Evolutionary conservation across 2,113 vertebrate genomes (phyloP), one percentile per base, ranked within the genome.

Genomic region (Cyrtonyx montezumae): DNA sequence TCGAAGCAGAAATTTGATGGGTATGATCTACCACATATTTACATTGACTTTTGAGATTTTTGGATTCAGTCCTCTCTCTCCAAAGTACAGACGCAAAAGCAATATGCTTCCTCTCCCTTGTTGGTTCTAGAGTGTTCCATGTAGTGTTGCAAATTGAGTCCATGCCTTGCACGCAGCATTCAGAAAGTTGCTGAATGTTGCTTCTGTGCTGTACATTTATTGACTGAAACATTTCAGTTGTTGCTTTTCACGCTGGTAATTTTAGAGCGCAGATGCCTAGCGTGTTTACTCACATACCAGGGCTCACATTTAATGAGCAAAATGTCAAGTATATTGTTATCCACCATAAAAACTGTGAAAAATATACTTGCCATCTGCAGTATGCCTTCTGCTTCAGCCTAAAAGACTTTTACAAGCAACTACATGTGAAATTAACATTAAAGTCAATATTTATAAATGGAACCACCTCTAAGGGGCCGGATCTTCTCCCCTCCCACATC

Each of bases 261-360:
- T 97, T 98, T 96, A 97, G 97, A 96, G 94, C 95, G 1, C 97
- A 97, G 97, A 97, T 96, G 96, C 97, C 89, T 95, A 58, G 95
- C 86, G 61, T 96, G 96, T 96, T 96, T 97, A 97, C 97, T 97
- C 94, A 95, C 95, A 97, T 96, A 96, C 96, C 95, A 96, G 93
- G 96, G 94, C 97, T 97, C 97, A 96, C 93, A 96, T 97, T 97
- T 97, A 98, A 98, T 97, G 96, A 97, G 97, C 94, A 97, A 96
- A 97, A 97, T 97, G 97, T 98, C 97, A 97, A 97, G 96, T 96
- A 97, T 97, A 97, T 97, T 97, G 97, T 97, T 97, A 96, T 96
- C 97, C 95, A 96, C 93, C 97, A 93, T 92, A 95, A 97, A 98
- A 97, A 90, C 97, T 97, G 97, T 98, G 97, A 97, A 97, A 97